A percentile compares a stretch with the other conserved stretches of the same genome.
phyloP scores from a whole-genome alignment of 2,797 vertebrate species.

The Eidolon dupreanum region DNA sequence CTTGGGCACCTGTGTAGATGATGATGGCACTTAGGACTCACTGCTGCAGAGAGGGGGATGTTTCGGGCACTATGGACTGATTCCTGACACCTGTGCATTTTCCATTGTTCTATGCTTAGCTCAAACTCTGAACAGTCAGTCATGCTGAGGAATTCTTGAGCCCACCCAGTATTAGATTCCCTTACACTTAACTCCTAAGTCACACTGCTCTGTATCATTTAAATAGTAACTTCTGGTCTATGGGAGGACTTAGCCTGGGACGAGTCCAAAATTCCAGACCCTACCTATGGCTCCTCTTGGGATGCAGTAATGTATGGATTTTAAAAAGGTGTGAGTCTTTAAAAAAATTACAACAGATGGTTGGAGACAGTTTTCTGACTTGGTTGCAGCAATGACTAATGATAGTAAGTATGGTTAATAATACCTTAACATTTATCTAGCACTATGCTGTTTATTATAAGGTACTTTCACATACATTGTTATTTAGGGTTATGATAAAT shows the following conservation, averaged over 20 bases:
- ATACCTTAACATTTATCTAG: constrained; percentile 41
- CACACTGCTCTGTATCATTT: constrained; percentile 26
- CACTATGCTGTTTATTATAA: constrained; percentile 16
- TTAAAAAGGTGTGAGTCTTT: constrained; percentile 25
- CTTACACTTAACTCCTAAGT: not conserved
- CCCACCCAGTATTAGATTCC: not conserved
- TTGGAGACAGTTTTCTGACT: constrained; percentile 49
- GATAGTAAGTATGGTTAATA: constrained; percentile 27
- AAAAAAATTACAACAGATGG: constrained; percentile 1
- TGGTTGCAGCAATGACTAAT: not conserved
- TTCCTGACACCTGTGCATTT: constrained; percentile 7
- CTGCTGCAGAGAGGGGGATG: not conserved
- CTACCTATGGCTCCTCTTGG: constrained; percentile 7
- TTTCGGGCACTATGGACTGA: not conserved
- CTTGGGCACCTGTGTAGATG: not conserved
- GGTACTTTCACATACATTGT: not conserved
- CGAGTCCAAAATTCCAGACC: not conserved
- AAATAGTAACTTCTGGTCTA: not conserved
- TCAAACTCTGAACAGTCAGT: not conserved
- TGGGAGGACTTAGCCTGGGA: not conserved
- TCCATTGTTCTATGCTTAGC: not conserved
- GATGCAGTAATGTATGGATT: not conserved
- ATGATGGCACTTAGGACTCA: not conserved
- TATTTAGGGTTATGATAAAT: constrained; percentile 16
- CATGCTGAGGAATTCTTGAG: constrained; percentile 2